A percentile compares a stretch with the other conserved stretches of the same genome.
phyloP scores from a whole-genome alignment of 2,797 vertebrate genomes.

The Esox masquinongy region DNA sequence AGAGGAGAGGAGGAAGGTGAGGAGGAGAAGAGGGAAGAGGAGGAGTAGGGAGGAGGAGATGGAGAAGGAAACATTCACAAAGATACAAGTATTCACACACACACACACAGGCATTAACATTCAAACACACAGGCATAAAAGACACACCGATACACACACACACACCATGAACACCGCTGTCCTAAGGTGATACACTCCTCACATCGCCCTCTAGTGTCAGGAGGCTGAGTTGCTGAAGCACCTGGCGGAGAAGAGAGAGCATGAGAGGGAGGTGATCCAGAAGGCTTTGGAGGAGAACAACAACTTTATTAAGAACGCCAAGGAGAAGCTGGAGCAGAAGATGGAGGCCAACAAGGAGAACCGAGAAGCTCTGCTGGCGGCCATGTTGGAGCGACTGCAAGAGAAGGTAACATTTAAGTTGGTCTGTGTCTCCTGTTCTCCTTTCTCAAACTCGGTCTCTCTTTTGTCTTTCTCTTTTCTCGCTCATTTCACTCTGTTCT shows the following conservation, averaged over 20 bases:
- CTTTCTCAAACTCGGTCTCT: background rate
- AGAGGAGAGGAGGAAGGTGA: slow-evolving; percentile 92
- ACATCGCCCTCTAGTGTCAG: slow-evolving; percentile 77
- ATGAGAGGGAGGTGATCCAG: slow-evolving; percentile 93
- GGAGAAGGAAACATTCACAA: background rate
- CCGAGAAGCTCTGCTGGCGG: slow-evolving; percentile 91
- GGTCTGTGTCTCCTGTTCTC: background rate
- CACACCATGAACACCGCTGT: slow-evolving; percentile 40
- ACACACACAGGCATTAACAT: background rate
- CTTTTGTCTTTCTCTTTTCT: background rate
- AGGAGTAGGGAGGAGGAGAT: slow-evolving; percentile 7
- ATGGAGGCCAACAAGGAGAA: slow-evolving; percentile 99
- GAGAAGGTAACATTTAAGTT: slow-evolving; percentile 83
- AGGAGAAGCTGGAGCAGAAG: slow-evolving; percentile 92
- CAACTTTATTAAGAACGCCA: slow-evolving; percentile 96
- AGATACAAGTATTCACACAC: slow-evolving; percentile 2
- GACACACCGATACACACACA: background rate
- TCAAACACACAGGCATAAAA: too few species aligned
- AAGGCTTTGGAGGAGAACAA: slow-evolving; percentile 98
- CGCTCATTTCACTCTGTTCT: background rate
- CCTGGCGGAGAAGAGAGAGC: slow-evolving; percentile 92
- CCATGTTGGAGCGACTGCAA: slow-evolving; percentile 96
- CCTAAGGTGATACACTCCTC: background rate
- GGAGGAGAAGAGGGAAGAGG: slow-evolving; percentile 40
- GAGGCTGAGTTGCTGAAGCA: slow-evolving; percentile 95